phyloP scores from a whole-genome alignment of 2,888 invertebrate genomes.

The Temnothorax rugatulus region DNA sequence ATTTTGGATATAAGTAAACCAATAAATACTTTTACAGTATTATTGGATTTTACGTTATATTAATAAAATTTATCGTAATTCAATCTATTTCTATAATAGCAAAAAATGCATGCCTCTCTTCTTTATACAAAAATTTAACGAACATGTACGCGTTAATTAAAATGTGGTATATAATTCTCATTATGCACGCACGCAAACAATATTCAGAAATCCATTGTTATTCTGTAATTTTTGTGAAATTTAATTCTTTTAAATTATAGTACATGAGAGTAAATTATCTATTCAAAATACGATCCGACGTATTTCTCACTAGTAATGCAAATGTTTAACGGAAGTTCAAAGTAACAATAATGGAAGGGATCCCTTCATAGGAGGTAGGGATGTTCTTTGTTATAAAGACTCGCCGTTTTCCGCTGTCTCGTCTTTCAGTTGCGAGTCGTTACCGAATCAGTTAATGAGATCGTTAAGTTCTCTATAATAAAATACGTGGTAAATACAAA shows the following conservation, averaged over 20 bases:
- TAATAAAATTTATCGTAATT: neutral
- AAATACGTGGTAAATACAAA: neutral
- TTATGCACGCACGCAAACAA: neutral
- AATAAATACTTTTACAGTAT: neutral
- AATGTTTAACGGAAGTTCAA: slow-evolving; percentile 64
- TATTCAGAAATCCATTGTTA: neutral
- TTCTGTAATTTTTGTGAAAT: neutral
- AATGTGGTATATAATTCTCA: neutral
- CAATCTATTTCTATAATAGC: neutral
- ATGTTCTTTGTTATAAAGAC: slow-evolving; percentile 67
- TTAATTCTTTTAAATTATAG: neutral
- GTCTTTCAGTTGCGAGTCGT: slow-evolving; percentile 22
- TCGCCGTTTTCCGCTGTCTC: neutral
- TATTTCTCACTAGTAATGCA: slow-evolving; percentile 50
- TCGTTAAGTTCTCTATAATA: neutral
- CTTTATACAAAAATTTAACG: neutral
- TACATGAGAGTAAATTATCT: neutral
- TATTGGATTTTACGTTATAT: neutral
- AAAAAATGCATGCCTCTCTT: neutral
- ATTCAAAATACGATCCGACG: neutral
- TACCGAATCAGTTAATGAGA: neutral
- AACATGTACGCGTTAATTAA: neutral
- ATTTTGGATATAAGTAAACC: neutral
- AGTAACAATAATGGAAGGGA: slow-evolving; percentile 30
- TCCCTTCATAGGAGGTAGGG: slow-evolving; percentile 43